These are phyloP conservation scores for Ommatoiulus sabulosus DNA, from an alignment of 2,888 invertebrate genomes.

Conservation along the genomic window DNA sequence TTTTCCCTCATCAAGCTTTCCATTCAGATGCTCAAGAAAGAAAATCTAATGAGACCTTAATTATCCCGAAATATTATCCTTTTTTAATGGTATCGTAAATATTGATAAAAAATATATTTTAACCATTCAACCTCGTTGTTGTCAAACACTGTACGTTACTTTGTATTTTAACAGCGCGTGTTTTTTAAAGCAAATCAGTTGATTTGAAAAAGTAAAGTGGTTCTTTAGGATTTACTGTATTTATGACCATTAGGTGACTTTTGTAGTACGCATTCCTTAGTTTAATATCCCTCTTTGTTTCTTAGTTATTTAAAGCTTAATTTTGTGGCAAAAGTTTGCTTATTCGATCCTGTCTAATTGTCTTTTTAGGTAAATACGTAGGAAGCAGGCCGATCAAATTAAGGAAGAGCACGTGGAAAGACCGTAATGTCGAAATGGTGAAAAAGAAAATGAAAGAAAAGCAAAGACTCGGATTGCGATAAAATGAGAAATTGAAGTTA, in stretches of 20 bases:
- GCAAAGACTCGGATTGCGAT: conserved; percentile 75
- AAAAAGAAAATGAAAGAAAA: conserved; percentile 97
- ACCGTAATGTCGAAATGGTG: conserved; percentile 91
- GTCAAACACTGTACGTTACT: no score
- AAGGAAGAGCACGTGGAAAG: conserved; percentile 96
- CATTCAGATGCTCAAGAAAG: background rate
- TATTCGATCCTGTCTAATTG: no score
- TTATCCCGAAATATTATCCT: background rate
- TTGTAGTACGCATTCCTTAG: no score
- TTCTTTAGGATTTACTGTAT: no score
- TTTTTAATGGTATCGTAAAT: conserved; percentile 61
- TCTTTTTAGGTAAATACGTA: conserved; percentile 92
- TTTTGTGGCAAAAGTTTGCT: no score
- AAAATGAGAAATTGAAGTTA: no score
- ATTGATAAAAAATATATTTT: background rate
- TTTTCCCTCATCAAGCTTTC: background rate
- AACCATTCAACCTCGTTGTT: background rate
- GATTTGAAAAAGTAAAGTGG: no score
- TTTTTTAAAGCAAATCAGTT: no score
- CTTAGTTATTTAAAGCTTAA: no score
- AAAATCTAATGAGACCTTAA: conserved; percentile 8
- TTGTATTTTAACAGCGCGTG: no score
- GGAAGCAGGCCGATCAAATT: conserved; percentile 98
- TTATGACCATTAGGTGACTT: no score
- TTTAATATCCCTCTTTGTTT: no score